Percentiles rank a stretch among this genome's conserved stretches.
Conservation (phyloP, 2,888 invertebrate genomes). For the Saturnia pavonia region DNA sequence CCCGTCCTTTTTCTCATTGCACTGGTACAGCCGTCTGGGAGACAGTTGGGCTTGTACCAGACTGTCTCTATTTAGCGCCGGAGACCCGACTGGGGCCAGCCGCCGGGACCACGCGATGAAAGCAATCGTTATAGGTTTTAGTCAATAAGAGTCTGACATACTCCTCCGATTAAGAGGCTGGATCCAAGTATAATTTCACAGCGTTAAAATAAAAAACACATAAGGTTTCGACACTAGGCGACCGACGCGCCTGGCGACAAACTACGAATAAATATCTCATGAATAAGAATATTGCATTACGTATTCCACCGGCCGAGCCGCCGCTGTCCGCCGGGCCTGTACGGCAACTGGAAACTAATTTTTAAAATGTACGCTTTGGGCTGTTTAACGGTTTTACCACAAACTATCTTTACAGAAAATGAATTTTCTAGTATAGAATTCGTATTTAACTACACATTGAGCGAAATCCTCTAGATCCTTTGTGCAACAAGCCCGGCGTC, state of each 20-base stretch:
- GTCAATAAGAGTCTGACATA: too few species aligned
- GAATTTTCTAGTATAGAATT: background rate
- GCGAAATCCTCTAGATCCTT: background rate
- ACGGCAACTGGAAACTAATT: slow-evolving; percentile 45
- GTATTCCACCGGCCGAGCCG: slow-evolving; percentile 44
- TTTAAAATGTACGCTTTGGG: slow-evolving; percentile 36
- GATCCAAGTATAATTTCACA: too few species aligned
- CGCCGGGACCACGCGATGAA: too few species aligned
- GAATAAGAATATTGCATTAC: slow-evolving; percentile 74
- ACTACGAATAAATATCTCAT: slow-evolving; percentile 62
- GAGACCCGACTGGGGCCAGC: too few species aligned
- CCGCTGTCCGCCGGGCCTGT: slow-evolving; percentile 32
- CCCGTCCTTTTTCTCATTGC: too few species aligned
- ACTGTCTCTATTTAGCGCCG: too few species aligned
- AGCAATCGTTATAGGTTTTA: too few species aligned
- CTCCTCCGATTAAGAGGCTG: too few species aligned
- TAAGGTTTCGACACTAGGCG: background rate
- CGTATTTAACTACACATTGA: background rate
- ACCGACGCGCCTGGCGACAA: slow-evolving; percentile 19
- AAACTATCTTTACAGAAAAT: background rate
- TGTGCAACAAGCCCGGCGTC: background rate
- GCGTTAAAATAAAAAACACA: too few species aligned
- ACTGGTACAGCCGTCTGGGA: too few species aligned
- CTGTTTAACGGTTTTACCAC: slow-evolving; percentile 18
- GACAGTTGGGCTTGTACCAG: too few species aligned